Evolutionary conservation across 2,888 invertebrate genomes (phyloP).

Genomic region (Dascillus cervinus): DNA sequence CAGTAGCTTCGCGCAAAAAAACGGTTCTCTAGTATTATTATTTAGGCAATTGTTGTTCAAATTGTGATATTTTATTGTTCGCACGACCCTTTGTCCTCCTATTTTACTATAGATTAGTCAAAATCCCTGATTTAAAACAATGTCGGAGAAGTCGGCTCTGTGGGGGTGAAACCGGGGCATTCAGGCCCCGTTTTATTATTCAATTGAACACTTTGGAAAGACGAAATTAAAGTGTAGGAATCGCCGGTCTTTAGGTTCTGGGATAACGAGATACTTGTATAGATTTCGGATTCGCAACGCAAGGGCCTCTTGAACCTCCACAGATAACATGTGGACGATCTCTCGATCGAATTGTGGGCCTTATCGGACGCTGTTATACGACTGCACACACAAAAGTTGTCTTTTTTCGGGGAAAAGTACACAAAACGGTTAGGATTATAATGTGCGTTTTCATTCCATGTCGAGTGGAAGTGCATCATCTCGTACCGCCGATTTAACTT

Average conservation of each 20-base stretch:
- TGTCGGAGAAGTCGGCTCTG: constrained; percentile 3
- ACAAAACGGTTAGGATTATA: too few relatives aligned
- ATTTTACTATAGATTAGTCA: constrained; percentile 26
- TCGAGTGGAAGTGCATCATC: constrained; percentile 10
- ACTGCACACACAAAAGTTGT: too few relatives aligned
- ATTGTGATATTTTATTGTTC: constrained; percentile 35
- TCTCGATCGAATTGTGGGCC: not conserved
- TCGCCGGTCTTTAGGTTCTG: constrained; percentile 16
- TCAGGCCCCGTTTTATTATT: too few relatives aligned
- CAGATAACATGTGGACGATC: constrained; percentile 1
- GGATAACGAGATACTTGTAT: constrained; percentile 39
- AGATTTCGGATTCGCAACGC: too few relatives aligned
- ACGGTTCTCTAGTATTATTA: constrained; percentile 29
- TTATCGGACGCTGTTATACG: too few relatives aligned
- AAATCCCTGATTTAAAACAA: constrained; percentile 21
- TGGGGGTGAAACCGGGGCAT: too few relatives aligned
- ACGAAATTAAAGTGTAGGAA: too few relatives aligned
- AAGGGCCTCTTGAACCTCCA: too few relatives aligned
- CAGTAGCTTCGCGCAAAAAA: constrained; percentile 28
- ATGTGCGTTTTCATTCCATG: constrained; percentile 6
- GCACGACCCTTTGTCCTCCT: constrained; percentile 30
- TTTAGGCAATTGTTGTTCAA: constrained; percentile 28
- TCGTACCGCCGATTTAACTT: constrained; percentile 9
- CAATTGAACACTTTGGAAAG: too few relatives aligned
- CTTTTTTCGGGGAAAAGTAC: too few relatives aligned